Percentiles rank a stretch among this genome's conserved stretches.
phyloP scores from a whole-genome alignment of 2,113 vertebrate species.

The Barbus barbus region DNA sequence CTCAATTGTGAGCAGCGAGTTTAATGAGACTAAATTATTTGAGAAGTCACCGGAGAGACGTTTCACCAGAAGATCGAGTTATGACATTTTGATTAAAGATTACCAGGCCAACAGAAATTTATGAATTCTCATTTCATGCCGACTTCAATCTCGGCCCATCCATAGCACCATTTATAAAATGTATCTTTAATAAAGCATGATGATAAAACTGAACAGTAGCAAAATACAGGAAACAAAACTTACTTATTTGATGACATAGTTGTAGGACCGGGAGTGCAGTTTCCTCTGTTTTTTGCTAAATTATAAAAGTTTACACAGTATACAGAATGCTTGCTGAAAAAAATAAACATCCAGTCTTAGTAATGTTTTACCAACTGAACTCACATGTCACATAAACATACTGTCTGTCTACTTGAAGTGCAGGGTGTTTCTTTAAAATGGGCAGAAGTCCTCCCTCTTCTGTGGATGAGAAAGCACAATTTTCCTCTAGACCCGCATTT shows the following conservation, averaged over 20 bases:
- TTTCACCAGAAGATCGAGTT: neutral
- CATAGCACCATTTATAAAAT: neutral
- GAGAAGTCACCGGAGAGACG: neutral
- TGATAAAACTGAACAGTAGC: neutral
- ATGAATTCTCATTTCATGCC: no score
- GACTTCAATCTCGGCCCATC: neutral
- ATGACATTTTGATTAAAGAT: no score
- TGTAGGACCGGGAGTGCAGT: neutral
- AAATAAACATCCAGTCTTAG: neutral
- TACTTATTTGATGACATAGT: constrained; percentile 55
- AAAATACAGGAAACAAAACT: no score
- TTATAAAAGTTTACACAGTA: neutral
- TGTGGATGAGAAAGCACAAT: constrained; percentile 41
- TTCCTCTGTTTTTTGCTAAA: constrained; percentile 20
- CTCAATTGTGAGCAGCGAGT: neutral
- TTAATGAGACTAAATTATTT: neutral
- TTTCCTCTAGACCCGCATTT: neutral
- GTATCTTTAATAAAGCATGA: neutral
- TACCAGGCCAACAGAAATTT: neutral
- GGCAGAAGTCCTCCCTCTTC: constrained; percentile 66
- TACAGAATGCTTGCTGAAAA: neutral
- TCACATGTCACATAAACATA: constrained; percentile 65
- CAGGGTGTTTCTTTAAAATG: constrained; percentile 69
- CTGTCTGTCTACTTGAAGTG: constrained; percentile 51
- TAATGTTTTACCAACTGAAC: constrained; percentile 40